These are phyloP conservation scores for Stercorarius parasiticus DNA, from an alignment of 2,113 vertebrate species.

Conservation along the genomic window DNA sequence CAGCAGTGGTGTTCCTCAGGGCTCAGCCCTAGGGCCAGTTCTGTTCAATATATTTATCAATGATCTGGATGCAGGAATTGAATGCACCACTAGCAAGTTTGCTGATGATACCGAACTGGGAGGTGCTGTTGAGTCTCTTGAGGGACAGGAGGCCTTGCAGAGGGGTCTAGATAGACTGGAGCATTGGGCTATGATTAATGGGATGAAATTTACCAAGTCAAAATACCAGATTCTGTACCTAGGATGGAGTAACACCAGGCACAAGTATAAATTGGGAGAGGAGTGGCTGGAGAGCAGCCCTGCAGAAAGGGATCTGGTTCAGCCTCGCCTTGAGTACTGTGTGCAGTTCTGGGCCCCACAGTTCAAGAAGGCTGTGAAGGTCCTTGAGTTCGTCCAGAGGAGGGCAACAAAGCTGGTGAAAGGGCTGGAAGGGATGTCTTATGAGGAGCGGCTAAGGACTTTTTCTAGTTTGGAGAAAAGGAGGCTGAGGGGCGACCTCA, in stretches of 20 bases:
- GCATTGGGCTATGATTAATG: too few species aligned
- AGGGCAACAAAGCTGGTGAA: background rate
- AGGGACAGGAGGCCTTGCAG: background rate
- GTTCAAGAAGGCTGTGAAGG: background rate
- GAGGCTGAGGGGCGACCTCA: background rate
- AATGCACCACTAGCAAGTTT: background rate
- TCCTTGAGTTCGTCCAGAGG: background rate
- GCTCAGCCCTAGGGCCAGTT: background rate
- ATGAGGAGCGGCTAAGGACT: background rate
- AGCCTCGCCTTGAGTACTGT: fast-evolving
- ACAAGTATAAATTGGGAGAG: background rate
- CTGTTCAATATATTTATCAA: background rate
- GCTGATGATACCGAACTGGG: background rate
- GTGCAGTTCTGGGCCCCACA: background rate
- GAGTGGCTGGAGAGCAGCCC: background rate
- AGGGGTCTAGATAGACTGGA: background rate
- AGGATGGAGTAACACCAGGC: fast-evolving
- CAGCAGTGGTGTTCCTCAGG: background rate
- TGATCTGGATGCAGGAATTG: background rate
- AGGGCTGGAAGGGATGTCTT: background rate
- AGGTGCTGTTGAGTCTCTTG: background rate
- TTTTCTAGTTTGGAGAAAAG: background rate
- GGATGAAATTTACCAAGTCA: background rate
- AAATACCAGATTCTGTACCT: background rate
- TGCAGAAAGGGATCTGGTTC: background rate